Evolutionary conservation across 2,113 vertebrate genomes (phyloP).

Genomic region (Ptilonorhynchus violaceus): DNA sequence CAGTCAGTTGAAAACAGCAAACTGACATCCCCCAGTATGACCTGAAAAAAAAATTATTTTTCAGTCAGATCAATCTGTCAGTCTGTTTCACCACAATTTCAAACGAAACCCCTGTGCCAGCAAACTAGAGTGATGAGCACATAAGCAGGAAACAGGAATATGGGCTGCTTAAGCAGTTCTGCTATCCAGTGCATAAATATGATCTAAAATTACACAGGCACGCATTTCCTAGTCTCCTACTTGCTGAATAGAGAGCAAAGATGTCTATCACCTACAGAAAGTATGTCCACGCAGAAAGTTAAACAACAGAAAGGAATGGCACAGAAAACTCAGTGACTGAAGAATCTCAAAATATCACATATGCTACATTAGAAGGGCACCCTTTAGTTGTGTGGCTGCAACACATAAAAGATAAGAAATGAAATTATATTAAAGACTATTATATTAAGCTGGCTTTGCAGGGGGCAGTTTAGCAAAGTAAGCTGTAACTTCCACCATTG

Average conservation of each 20-base stretch:
- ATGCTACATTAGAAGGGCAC: neutral
- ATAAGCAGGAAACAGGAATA: neutral
- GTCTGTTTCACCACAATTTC: neutral
- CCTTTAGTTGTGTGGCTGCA: neutral
- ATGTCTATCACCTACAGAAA: neutral
- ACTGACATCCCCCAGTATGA: neutral
- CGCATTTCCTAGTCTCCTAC: neutral
- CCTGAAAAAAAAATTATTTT: neutral
- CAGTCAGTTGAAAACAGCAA: neutral
- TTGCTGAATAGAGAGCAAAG: neutral
- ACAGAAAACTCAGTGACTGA: neutral
- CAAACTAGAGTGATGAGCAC: neutral
- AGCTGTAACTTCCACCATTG: neutral
- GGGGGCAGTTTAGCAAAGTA: neutral
- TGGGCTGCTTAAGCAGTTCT: neutral
- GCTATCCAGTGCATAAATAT: neutral
- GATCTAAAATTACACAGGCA: neutral
- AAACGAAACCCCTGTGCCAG: neutral
- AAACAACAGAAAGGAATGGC: neutral
- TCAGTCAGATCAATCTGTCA: neutral
- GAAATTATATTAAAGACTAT: neutral
- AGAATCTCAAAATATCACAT: neutral
- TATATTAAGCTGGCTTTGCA: neutral
- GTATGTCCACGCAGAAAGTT: neutral
- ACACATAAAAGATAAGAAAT: neutral